These are phyloP conservation scores for Ephialtes manifestator DNA, from an alignment of 2,888 invertebrate genomes.

Conservation along the genomic window DNA sequence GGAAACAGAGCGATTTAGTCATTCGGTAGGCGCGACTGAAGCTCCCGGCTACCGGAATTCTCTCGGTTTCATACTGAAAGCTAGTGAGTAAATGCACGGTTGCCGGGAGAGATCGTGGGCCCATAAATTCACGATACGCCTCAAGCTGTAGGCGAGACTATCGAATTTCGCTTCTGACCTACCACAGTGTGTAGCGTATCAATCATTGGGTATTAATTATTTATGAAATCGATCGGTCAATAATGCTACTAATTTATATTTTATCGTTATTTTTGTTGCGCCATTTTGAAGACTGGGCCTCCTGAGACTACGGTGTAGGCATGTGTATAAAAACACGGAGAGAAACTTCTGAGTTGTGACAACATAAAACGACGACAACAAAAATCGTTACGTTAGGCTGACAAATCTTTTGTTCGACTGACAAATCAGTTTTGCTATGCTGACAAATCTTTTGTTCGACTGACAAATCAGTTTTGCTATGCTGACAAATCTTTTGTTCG, in stretches of 20 bases:
- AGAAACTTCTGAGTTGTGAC: too few relatives aligned
- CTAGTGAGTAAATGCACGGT: slow-evolving; percentile 56
- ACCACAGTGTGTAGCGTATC: slow-evolving; percentile 19
- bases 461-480: too few relatives aligned
- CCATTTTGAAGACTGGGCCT: background rate
- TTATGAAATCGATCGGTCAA: slow-evolving; percentile 28
- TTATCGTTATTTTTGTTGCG: background rate
- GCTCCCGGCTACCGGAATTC: slow-evolving; percentile 66
- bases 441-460: too few relatives aligned
- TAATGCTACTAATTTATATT: slow-evolving; percentile 11
- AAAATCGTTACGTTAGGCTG: too few relatives aligned
- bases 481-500: too few relatives aligned
- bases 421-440: too few relatives aligned
- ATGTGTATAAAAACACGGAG: too few relatives aligned
- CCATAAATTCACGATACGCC: slow-evolving; percentile 61
- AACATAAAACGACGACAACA: too few relatives aligned
- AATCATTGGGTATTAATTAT: slow-evolving; percentile 49
- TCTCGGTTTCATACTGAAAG: slow-evolving; percentile 28
- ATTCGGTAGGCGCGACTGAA: slow-evolving; percentile 49
- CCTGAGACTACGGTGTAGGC: background rate
- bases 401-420: too few relatives aligned
- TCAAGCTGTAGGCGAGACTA: slow-evolving; percentile 41
- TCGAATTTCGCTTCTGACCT: slow-evolving; percentile 48
- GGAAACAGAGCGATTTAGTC: slow-evolving; percentile 41
- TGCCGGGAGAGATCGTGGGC: slow-evolving; percentile 5